Base-by-base conservation (phyloP, 2,797 vertebrate genomes). In the Gila robusta region DNA sequence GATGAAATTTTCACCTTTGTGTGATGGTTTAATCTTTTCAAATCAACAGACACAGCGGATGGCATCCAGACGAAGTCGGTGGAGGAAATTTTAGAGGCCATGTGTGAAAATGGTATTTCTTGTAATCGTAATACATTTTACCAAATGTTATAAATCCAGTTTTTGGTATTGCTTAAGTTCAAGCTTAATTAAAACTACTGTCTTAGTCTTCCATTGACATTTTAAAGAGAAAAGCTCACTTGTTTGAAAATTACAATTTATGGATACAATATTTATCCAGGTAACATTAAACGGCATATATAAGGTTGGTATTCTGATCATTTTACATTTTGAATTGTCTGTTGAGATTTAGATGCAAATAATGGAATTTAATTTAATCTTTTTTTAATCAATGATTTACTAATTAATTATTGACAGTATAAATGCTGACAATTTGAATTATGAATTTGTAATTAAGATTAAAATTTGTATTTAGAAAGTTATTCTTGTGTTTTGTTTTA, bases 201-300 rank as follows among this genome's bases (percentile, higher is more conserved):
- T 77, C 8, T 32, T 56, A 39, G 11, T 59, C 32, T 77, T 9
- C 21, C 74, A 37, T 56, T 77, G 49, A 77, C 74, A 37, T 56
- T 77, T 77, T 49, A 77, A 56, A 56, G 17, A 54, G 52, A 77
- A 77, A 77, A 59, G 74, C 52, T 56, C 21, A 77, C 52, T 77
- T 77, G 49, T 78, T 78, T 37, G 32, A 39, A n/a, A 59, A 77
- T 56, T 14, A 39, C 5, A 14, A 23, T 77, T 56, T 56, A 56
- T 56, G 3, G 0, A 59, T 39, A n/a, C 49, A 77, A 6, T 44
- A 44, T 44, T 44, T 44, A 44, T 44, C 41, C 41, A 44, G 10
- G 41, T 12, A 11, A 44, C 49, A 77, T 77, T 77, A 77, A 37
- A 59, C 32, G 4, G 21, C 32, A n/a, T 37, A 14, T 77, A 7